These are phyloP conservation scores for Periparus ater DNA, from an alignment of 2,797 vertebrate species.

Conservation along the genomic window DNA sequence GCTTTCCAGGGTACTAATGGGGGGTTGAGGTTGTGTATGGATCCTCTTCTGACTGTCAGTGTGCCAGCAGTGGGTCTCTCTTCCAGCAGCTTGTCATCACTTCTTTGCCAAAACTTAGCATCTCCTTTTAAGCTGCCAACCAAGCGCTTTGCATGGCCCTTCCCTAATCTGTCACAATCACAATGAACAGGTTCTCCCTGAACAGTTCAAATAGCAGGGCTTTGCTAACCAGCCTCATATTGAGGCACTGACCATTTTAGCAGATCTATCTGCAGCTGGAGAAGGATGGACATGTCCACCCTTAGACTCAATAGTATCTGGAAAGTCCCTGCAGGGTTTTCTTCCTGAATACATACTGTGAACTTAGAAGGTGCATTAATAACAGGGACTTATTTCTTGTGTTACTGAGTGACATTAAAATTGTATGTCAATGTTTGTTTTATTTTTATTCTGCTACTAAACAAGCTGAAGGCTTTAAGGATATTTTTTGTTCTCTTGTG, in stretches of 20 bases:
- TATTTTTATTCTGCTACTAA: conserved; percentile 79
- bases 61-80: neutral
- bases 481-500: conserved; percentile 58
- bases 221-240: neutral
- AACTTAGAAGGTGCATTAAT: conserved; percentile 64
- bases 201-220: neutral
- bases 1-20: neutral
- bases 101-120: neutral
- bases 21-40: neutral
- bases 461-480: conserved; percentile 71
- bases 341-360: conserved; percentile 57
- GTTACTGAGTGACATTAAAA: conserved; percentile 72
- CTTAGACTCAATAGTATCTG: conserved; percentile 45
- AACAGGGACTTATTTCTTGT: conserved; percentile 44
- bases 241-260: neutral
- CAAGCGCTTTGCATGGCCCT: neutral
- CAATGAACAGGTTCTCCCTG: neutral
- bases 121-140: neutral
- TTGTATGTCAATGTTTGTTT: conserved; percentile 76
- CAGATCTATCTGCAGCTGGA: neutral
- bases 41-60: neutral
- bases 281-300: neutral
- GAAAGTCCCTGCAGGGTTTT: conserved; percentile 60
- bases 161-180: neutral
- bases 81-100: neutral